Base-by-base conservation (phyloP, 1,140 invertebrate species). In the Ceratina japonica region DNA sequence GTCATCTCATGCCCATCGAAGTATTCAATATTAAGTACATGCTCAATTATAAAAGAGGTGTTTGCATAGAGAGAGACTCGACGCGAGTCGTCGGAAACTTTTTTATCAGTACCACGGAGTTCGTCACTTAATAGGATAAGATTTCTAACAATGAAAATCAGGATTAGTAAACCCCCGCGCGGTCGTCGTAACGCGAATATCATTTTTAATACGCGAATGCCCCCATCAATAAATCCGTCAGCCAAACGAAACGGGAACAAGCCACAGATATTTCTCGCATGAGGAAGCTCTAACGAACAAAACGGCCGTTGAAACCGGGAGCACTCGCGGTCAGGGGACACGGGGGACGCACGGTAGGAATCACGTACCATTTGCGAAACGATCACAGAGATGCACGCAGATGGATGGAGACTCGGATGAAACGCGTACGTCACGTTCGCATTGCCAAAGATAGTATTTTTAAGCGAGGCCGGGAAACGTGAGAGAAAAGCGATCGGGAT, bases 391-490 rank as follows among this genome's bases (percentile, higher is more conserved):
- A 5, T 31, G 65, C 37, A 68, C 54, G 49, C 62, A 0, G 13
- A 22, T 44, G 31, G 16, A 12, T 44, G 70, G 51, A 44, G n/a
- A 52, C 37, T 44, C 37, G 74, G 44, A 51, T 52, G 18, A 13
- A 20, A 54, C 65, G 63, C 27, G 77, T 54, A 63, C 15, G 18
- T 76, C 70, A 86, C 86, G 84, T 85, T 44, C 84, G 86, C 87
- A 90, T 91, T 91, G 89, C 89, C 90, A 91, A 91, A 91, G 88
- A 89, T 90, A 90, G 83, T 72, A 75, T 82, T 80, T 85, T 88
- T 89, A 88, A 87, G 83, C 84, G 27, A 77, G 82, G 85, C 81
- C 81, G 64, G 74, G 80, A 73, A 68, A 44, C 61, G 72, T 79
- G 49, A 59, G 24, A 63, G 75, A 79, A 51, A 49, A 56, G 37